Evolutionary conservation across 1,140 invertebrate species (phyloP), one percentile per base, ranked within the genome.

Genomic region (Lucilia sericata): DNA sequence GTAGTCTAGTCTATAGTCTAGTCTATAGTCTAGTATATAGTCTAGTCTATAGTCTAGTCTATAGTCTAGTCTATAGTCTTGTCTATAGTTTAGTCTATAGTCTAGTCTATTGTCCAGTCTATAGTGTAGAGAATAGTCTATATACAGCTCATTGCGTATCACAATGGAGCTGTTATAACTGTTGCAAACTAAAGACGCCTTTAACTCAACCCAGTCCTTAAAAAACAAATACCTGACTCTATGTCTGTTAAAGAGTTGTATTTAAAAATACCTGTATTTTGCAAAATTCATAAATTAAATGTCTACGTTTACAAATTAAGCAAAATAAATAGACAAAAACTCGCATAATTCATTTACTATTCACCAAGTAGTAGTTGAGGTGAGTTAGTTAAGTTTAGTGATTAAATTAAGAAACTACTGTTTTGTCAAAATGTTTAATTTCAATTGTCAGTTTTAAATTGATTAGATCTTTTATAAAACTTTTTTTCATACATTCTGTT

Each of bases 381-480:
- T 49, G 13, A n/a, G 13, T 55, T 42, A 10, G 42, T 42, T 42
- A 42, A 55, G 51, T 55, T 55, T 55, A 55, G 51, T 55, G 51
- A 17, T 55, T 55, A 55, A 55, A 55, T 55, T 55, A 55, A 55
- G 13, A 55, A 55, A 70, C 65, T 70, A 21, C 65, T 70, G 65
- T 70, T 70, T 70, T 70, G 65, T 70, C 65, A 70, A 70, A 60
- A 70, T 70, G n/a, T 70, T 70, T 70, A 70, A 70, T 70, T 70
- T 70, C 51, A 55, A 55, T 70, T 70, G n/a, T 70, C 19, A 21
- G 60, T 70, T 70, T 10, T 70, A 21, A 21, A 25, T 70, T 70
- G 65, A 12, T 19, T 19, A 70, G 10, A 12, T 70, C n/a, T 21
- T 7, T 5, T 70, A 21, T 21, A 5, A 21, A 25, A 2, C 1